Evolutionary conservation across 2,888 invertebrate species (phyloP).

Genomic region (Drosophila kuntzei): DNA sequence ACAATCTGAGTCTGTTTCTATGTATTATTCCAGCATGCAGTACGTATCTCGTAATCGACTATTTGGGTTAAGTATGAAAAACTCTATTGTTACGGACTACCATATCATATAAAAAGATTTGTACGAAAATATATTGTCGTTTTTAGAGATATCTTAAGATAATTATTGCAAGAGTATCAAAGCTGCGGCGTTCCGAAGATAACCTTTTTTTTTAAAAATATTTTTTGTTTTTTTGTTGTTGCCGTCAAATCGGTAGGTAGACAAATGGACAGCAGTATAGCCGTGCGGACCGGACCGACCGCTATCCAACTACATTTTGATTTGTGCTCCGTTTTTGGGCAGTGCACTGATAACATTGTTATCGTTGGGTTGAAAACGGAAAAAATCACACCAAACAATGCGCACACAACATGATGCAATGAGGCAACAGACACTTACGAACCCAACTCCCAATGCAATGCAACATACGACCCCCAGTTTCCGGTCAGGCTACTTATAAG

Average conservation of each 20-base stretch:
- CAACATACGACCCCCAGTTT: constrained; percentile 7
- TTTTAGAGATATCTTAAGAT: not conserved
- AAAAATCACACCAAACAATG: constrained; percentile 3
- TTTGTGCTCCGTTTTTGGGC: constrained; percentile 62
- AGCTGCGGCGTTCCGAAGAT: not conserved
- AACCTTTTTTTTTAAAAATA: constrained; percentile 4
- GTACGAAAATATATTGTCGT: too few species aligned
- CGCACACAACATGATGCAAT: constrained; percentile 9
- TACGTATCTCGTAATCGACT: too few species aligned
- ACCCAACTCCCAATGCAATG: not conserved
- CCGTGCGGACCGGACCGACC: constrained; percentile 13
- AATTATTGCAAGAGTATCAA: not conserved
- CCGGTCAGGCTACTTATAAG: constrained; percentile 7
- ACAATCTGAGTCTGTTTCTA: too few species aligned
- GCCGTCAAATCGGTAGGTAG: constrained; percentile 53
- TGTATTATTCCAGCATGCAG: too few species aligned
- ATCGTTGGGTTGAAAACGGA: constrained; percentile 33
- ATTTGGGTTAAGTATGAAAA: too few species aligned
- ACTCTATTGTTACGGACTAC: too few species aligned
- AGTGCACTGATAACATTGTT: constrained; percentile 63
- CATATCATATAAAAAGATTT: too few species aligned
- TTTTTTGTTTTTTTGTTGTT: constrained; percentile 24
- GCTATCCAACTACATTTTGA: constrained; percentile 63
- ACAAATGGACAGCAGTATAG: constrained; percentile 50
- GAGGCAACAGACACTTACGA: constrained; percentile 14